These are phyloP conservation scores for Odontocerum albicorne DNA, from an alignment of 2,888 invertebrate genomes.

Conservation along the genomic window DNA sequence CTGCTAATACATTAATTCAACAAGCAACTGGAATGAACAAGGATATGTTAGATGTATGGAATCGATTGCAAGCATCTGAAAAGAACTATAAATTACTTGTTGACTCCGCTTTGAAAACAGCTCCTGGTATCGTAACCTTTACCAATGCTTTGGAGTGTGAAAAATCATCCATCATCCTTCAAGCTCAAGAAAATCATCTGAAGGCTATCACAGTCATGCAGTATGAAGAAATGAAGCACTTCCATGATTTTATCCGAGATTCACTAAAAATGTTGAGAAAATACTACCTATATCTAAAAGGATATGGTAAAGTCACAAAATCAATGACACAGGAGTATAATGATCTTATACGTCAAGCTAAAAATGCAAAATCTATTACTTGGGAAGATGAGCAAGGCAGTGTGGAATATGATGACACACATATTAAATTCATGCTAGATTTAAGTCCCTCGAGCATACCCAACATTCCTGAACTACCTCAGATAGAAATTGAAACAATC, in stretches of 20 bases:
- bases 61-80: conserved; percentile 43
- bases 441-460: conserved; percentile 39
- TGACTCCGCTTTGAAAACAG: conserved; percentile 44
- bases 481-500: background rate
- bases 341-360: conserved; percentile 59
- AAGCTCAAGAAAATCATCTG: conserved; percentile 49
- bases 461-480: conserved; percentile 15
- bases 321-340: conserved; percentile 59
- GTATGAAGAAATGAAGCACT: conserved; percentile 56
- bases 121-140: conserved; percentile 44
- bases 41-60: conserved; percentile 41
- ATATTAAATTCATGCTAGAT: conserved; percentile 47
- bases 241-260: conserved; percentile 53
- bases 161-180: conserved; percentile 47
- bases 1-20: conserved; percentile 47
- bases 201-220: conserved; percentile 47
- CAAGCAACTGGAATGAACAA: conserved; percentile 46
- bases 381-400: conserved; percentile 57
- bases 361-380: conserved; percentile 60
- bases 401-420: conserved; percentile 41
- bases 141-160: conserved; percentile 43
- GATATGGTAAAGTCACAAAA: conserved; percentile 60
- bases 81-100: conserved; percentile 42
- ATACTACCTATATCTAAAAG: conserved; percentile 60
- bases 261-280: conserved; percentile 60